phyloP scores from a whole-genome alignment of 2,113 vertebrate species.

The Plecturocebus donacophilus region DNA sequence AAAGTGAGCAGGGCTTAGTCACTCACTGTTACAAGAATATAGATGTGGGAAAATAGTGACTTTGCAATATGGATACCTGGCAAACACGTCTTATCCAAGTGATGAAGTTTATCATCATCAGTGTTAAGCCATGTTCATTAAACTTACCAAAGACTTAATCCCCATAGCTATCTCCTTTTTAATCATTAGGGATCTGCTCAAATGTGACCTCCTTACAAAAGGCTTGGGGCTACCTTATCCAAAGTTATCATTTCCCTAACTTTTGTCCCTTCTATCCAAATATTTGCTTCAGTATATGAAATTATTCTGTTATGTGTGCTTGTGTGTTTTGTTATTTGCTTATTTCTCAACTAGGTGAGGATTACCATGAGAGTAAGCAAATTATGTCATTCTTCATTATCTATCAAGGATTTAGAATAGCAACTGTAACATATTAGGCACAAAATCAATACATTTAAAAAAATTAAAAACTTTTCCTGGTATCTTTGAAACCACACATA shows the following conservation, averaged over 20 bases:
- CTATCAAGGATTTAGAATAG: background rate
- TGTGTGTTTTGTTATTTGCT: background rate
- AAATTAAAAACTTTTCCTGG: background rate
- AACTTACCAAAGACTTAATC: background rate
- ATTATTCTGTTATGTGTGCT: background rate
- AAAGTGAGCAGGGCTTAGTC: background rate
- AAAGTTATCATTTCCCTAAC: background rate
- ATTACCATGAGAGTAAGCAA: background rate
- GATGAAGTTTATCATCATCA: background rate
- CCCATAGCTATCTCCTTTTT: background rate
- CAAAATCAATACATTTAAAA: background rate
- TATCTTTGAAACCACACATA: background rate
- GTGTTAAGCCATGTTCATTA: accelerated
- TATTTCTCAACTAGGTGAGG: background rate
- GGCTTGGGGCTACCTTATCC: background rate
- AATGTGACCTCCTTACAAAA: background rate
- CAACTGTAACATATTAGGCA: background rate
- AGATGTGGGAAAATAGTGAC: background rate
- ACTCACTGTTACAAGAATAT: background rate
- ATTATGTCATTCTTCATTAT: background rate
- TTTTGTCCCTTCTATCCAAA: background rate
- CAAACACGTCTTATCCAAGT: background rate
- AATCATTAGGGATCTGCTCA: background rate
- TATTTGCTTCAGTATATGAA: background rate
- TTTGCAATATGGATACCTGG: background rate